A percentile compares a stretch with the other conserved stretches of the same genome.
Conservation (phyloP, 2,888 invertebrate genomes). For the Latheticus oryzae region DNA sequence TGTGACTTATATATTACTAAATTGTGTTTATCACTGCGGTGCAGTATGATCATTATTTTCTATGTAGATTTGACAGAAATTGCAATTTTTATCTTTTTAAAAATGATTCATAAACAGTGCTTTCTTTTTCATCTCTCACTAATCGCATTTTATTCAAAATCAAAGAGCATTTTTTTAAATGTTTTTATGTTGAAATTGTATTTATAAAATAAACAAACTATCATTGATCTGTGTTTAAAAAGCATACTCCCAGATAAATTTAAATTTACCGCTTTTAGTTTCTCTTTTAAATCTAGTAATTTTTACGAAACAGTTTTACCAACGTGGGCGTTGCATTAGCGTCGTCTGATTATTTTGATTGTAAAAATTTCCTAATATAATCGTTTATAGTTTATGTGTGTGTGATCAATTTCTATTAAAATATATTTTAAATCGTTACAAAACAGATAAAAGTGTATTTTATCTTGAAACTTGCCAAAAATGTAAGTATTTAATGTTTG, state of each 20-base stretch:
- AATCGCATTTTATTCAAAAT: slow-evolving; percentile 34
- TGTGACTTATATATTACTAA: slow-evolving; percentile 33
- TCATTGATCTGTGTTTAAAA: slow-evolving; percentile 21
- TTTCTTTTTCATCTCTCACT: slow-evolving; percentile 20
- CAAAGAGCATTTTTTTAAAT: slow-evolving; percentile 47
- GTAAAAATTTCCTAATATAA: not conserved
- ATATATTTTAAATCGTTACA: not conserved
- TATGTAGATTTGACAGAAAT: slow-evolving; percentile 29
- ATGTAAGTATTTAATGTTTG: slow-evolving; percentile 39
- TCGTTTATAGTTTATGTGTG: not conserved
- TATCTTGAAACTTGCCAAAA: slow-evolving; percentile 6
- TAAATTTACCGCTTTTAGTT: slow-evolving; percentile 3
- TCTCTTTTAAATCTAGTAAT: not conserved
- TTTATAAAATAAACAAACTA: slow-evolving; percentile 47
- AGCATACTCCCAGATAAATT: not conserved
- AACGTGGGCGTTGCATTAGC: slow-evolving; percentile 4
- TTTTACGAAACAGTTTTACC: slow-evolving; percentile 9
- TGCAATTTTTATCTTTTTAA: slow-evolving; percentile 31
- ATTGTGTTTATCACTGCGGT: slow-evolving; percentile 45
- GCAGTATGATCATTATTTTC: slow-evolving; percentile 41
- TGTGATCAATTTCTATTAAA: too few relatives aligned
- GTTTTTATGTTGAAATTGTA: slow-evolving; percentile 51
- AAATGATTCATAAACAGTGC: too few relatives aligned
- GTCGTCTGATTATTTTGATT: too few relatives aligned
- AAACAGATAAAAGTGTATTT: not conserved